Percentiles rank a stretch among this genome's conserved stretches.
These are phyloP conservation scores for Drosophila leonis DNA, from an alignment of 2,888 invertebrate species.

Conservation along the genomic window DNA sequence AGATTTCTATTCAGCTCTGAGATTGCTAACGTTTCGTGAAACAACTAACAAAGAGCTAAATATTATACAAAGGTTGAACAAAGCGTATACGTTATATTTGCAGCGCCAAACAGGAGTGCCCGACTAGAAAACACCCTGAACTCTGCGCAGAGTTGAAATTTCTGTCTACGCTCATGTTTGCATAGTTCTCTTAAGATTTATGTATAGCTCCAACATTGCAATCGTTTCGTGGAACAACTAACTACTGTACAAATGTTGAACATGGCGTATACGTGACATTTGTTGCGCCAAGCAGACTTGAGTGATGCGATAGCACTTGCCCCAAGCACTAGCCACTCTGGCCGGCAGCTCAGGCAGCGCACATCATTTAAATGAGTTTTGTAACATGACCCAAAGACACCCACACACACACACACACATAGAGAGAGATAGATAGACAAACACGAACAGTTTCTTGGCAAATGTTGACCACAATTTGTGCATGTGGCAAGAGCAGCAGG, in stretches of 20 bases:
- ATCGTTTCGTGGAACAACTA: constrained; percentile 1
- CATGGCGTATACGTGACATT: constrained; percentile 69
- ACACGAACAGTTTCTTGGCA: constrained; percentile 27
- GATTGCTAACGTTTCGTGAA: not conserved
- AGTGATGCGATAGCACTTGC: constrained; percentile 43
- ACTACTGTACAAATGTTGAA: constrained; percentile 27
- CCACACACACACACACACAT: not conserved
- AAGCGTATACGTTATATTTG: constrained; percentile 60
- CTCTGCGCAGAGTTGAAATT: not conserved
- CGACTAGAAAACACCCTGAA: not conserved
- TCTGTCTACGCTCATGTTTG: not conserved
- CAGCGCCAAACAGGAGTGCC: not conserved
- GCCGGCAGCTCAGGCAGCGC: constrained; percentile 21
- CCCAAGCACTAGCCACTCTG: constrained; percentile 19
- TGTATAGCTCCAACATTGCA: not conserved
- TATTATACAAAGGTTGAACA: constrained; percentile 23
- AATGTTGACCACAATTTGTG: constrained; percentile 77
- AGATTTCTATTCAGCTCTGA: not conserved
- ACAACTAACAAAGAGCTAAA: not conserved
- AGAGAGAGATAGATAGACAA: not conserved
- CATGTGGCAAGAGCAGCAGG: constrained; percentile 58
- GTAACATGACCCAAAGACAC: constrained; percentile 31
- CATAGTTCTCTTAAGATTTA: not conserved
- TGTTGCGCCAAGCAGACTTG: constrained; percentile 36
- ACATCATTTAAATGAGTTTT: constrained; percentile 62